phyloP scores from a whole-genome alignment of 2,888 invertebrate species.

The Zele albiditarsus region DNA sequence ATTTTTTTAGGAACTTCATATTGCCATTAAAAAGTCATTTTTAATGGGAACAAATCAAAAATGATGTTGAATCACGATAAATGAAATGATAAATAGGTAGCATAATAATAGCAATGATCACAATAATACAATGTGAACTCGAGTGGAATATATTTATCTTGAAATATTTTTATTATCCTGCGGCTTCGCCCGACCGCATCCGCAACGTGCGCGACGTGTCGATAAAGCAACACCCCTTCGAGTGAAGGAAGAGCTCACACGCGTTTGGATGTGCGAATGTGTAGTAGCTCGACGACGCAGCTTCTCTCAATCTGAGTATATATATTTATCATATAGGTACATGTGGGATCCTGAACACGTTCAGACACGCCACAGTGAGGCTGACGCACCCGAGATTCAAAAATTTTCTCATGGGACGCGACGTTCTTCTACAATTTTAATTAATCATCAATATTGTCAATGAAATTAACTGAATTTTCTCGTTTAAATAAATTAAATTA shows the following conservation, averaged over 20 bases:
- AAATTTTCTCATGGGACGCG: constrained; percentile 22
- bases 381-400: constrained; percentile 30
- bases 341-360: constrained; percentile 12
- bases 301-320: neutral
- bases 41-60: too few relatives aligned
- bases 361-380: constrained; percentile 24
- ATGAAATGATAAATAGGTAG: too few relatives aligned
- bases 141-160: constrained; percentile 38
- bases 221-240: constrained; percentile 33
- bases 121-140: constrained; percentile 9
- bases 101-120: neutral
- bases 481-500: too few relatives aligned
- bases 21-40: too few relatives aligned
- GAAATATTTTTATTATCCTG: constrained; percentile 44
- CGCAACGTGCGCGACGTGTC: constrained; percentile 33
- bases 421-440: too few relatives aligned
- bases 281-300: constrained; percentile 7
- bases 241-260: constrained; percentile 1
- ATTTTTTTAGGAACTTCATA: too few relatives aligned
- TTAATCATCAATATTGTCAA: too few relatives aligned
- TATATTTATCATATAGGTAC: neutral
- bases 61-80: too few relatives aligned
- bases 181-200: constrained; percentile 36
- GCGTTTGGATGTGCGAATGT: neutral
- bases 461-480: too few relatives aligned